phyloP scores from a whole-genome alignment of 1,140 invertebrate species.

The Chrysomallon squamiferum region DNA sequence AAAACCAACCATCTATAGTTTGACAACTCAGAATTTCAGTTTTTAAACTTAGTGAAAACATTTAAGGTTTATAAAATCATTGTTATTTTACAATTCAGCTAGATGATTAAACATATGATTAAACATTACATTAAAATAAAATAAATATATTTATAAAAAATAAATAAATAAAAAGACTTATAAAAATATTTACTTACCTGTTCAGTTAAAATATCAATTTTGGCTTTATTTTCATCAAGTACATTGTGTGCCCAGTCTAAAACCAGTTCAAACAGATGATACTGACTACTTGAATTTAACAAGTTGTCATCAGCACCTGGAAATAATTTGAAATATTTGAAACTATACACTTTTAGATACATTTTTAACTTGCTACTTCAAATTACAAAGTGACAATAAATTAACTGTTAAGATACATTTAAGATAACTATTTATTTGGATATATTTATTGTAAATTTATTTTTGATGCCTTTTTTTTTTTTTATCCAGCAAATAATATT shows the following conservation, averaged over 20 bases:
- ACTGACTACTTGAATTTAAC: conserved; percentile 66
- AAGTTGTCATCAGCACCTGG: conserved; percentile 70
- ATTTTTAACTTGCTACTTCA: background rate
- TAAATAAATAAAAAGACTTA: too few relatives aligned
- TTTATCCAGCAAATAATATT: background rate
- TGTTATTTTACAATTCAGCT: too few relatives aligned
- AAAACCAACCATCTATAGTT: too few relatives aligned
- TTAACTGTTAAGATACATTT: background rate
- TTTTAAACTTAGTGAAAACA: too few relatives aligned
- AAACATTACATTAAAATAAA: too few relatives aligned
- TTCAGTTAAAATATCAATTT: conserved; percentile 66
- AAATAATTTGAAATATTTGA: background rate
- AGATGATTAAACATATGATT: too few relatives aligned
- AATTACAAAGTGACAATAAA: background rate
- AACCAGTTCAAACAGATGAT: conserved; percentile 70
- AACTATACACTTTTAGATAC: background rate
- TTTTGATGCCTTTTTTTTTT: background rate
- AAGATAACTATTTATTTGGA: background rate
- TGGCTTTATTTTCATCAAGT: conserved; percentile 60
- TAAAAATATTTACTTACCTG: conserved; percentile 56
- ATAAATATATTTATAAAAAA: too few relatives aligned
- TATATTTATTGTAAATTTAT: background rate
- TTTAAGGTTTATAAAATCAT: too few relatives aligned
- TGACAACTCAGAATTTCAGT: too few relatives aligned
- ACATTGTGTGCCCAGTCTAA: conserved; percentile 74